A percentile compares a stretch with the other conserved stretches of the same genome.
These are phyloP conservation scores for Zootermopsis nevadensis DNA, from an alignment of 2,888 invertebrate species.

Conservation along the genomic window DNA sequence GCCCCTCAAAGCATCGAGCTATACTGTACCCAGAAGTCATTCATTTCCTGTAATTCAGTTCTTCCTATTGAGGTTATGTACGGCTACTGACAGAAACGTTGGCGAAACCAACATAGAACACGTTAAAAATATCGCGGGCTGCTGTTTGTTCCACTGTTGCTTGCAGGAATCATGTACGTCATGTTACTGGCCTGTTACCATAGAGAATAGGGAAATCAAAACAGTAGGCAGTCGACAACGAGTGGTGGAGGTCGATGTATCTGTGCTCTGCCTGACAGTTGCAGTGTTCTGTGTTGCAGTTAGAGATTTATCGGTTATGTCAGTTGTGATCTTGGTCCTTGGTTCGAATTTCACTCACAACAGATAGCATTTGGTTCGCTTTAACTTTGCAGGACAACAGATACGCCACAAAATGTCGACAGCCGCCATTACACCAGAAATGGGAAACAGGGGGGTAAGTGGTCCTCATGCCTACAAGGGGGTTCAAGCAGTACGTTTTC, in stretches of 20 bases:
- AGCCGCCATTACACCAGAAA: background rate
- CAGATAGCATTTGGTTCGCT: slow-evolving; percentile 8
- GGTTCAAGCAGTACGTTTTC: too few species aligned
- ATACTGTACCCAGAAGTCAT: too few species aligned
- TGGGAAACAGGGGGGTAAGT: background rate
- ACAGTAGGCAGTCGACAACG: background rate
- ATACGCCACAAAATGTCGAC: background rate
- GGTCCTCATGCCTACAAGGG: too few species aligned
- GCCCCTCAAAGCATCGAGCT: too few species aligned
- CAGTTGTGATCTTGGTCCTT: background rate
- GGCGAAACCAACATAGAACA: too few species aligned
- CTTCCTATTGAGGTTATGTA: too few species aligned
- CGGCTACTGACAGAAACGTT: too few species aligned
- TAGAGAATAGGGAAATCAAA: background rate
- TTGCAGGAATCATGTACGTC: background rate
- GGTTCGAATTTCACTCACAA: background rate
- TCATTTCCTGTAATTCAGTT: too few species aligned
- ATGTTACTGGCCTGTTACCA: background rate
- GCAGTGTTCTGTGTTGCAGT: background rate
- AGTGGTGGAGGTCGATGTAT: background rate
- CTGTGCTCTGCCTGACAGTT: background rate
- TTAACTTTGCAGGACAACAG: background rate
- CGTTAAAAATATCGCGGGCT: background rate
- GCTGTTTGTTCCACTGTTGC: background rate
- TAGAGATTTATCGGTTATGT: background rate